These are phyloP conservation scores for Chaenocephalus aceratus DNA, from an alignment of 2,113 vertebrate species.

Conservation along the genomic window DNA sequence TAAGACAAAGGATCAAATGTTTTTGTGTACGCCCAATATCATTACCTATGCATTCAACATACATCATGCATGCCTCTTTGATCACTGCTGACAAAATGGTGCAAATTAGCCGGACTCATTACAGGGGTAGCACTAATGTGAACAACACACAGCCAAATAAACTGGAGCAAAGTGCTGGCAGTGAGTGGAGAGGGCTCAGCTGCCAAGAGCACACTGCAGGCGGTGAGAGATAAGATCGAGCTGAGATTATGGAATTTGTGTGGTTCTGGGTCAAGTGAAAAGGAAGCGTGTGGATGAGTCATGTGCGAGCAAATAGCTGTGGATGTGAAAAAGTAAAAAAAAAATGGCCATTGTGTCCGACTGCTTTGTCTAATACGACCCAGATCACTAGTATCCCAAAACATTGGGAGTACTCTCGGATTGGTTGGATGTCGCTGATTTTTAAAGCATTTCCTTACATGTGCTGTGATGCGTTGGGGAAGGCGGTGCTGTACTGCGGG, in stretches of 20 bases:
- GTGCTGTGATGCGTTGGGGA: slow-evolving; percentile 96
- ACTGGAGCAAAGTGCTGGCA: slow-evolving; percentile 41
- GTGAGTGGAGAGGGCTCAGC: slow-evolving; percentile 20
- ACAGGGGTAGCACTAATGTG: slow-evolving; percentile 45
- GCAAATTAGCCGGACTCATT: slow-evolving; percentile 67
- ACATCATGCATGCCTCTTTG: slow-evolving; percentile 50
- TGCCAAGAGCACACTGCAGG: slow-evolving; percentile 61
- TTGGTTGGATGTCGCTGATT: not conserved
- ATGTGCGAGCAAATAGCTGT: slow-evolving; percentile 31
- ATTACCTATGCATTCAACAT: slow-evolving; percentile 48
- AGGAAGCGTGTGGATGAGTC: slow-evolving; percentile 49
- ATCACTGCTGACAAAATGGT: slow-evolving; percentile 66
- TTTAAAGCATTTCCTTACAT: slow-evolving; percentile 86
- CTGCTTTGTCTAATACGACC: slow-evolving; percentile 10
- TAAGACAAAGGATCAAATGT: slow-evolving; percentile 36
- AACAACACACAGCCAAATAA: slow-evolving; percentile 59
- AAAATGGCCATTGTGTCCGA: not conserved
- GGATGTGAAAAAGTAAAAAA: slow-evolving; percentile 29
- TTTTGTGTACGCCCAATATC: not conserved
- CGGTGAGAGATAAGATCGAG: slow-evolving; percentile 58
- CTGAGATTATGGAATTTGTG: slow-evolving; percentile 63
- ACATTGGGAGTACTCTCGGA: not conserved
- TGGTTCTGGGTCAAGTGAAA: slow-evolving; percentile 67
- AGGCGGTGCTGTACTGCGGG: slow-evolving; percentile 93
- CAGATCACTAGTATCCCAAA: not conserved